Conservation (phyloP, 2,888 invertebrate species). For the Cantharis rustica region DNA sequence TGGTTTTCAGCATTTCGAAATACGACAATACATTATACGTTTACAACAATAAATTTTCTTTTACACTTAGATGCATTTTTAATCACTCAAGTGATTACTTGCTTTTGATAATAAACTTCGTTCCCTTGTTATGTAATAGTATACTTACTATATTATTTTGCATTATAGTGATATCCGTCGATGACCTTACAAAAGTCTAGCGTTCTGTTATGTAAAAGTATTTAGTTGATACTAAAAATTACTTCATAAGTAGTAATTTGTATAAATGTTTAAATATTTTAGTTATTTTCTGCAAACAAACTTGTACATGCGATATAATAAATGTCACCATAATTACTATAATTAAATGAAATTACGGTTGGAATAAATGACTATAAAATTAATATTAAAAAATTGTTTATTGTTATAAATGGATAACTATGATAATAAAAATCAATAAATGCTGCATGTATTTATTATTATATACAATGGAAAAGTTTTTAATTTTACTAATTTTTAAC, state of each 20-base stretch:
- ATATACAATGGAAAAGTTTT: no score
- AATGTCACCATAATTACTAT: neutral
- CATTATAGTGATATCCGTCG: neutral
- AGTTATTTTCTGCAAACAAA: neutral
- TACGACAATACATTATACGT: no score
- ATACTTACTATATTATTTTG: neutral
- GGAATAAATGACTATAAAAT: neutral
- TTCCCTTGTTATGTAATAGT: no score
- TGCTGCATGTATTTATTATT: neutral
- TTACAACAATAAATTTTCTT: no score
- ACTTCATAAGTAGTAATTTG: neutral
- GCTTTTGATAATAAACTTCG: no score
- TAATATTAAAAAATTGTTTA: neutral
- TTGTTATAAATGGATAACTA: neutral
- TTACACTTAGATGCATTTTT: no score
- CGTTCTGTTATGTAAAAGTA: neutral
- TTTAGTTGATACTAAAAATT: neutral
- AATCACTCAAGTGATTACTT: no score
- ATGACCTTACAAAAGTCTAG: neutral
- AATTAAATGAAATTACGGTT: neutral
- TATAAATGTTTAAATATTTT: neutral
- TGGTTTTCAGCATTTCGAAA: no score
- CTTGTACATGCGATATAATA: neutral
- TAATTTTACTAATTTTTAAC: neutral
- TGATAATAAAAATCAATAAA: neutral